Evolutionary conservation across 2,797 vertebrate genomes (phyloP).

Genomic region (Microctenopoma lineatum): DNA sequence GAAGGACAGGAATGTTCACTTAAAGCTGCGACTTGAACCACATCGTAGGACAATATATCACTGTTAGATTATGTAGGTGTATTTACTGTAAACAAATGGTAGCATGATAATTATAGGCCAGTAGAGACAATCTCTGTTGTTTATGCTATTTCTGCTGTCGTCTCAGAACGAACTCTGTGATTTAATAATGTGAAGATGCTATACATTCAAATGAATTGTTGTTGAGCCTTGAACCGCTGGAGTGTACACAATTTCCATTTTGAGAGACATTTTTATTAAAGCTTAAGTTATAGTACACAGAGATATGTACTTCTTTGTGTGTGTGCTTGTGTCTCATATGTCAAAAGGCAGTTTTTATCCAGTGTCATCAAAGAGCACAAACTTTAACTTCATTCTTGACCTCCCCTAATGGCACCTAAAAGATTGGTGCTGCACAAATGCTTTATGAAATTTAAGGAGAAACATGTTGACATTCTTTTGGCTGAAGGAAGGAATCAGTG

Average conservation of each 20-base stretch:
- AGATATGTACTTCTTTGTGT: neutral
- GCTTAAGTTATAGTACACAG: slow-evolving; percentile 15
- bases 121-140: slow-evolving; percentile 10
- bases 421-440: neutral
- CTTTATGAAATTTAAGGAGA: neutral
- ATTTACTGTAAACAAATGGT: slow-evolving; percentile 9
- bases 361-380: too few relatives aligned
- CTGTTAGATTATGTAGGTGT: neutral
- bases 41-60: neutral
- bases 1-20: slow-evolving; percentile 12
- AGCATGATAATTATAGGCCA: slow-evolving; percentile 5
- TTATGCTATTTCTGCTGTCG: slow-evolving; percentile 21
- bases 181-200: slow-evolving; percentile 15
- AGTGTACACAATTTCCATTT: slow-evolving; percentile 27
- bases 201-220: slow-evolving; percentile 11
- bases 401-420: too few relatives aligned
- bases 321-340: neutral
- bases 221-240: slow-evolving; percentile 26
- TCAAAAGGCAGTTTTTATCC: too few relatives aligned
- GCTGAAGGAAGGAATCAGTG: too few relatives aligned
- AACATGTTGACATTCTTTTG: neutral
- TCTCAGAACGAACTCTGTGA: slow-evolving; percentile 9
- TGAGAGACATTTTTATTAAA: slow-evolving; percentile 65
- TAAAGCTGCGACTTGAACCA: slow-evolving; percentile 1
- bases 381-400: too few relatives aligned